These are phyloP conservation scores for Chamaea fasciata DNA, from an alignment of 2,113 vertebrate genomes.

Conservation along the genomic window DNA sequence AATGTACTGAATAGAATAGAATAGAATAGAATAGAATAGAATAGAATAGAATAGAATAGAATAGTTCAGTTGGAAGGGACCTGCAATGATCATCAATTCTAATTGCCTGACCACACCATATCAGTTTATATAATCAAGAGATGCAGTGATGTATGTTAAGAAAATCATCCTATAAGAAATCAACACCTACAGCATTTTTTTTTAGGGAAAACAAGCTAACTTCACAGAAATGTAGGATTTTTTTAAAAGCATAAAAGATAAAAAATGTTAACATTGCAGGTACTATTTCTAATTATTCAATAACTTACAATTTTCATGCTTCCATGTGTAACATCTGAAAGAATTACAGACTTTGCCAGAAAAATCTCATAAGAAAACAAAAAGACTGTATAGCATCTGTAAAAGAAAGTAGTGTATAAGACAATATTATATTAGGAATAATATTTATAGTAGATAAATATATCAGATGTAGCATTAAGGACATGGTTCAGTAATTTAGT, in stretches of 20 bases:
- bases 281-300: background rate
- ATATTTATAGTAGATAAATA: background rate
- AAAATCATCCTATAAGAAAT: background rate
- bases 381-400: background rate
- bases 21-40: no score
- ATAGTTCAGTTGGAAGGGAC: background rate
- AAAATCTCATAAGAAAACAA: background rate
- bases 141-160: background rate
- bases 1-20: background rate
- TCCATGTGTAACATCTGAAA: background rate
- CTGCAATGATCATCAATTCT: background rate
- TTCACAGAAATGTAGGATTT: background rate
- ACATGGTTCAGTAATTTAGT: background rate
- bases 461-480: background rate
- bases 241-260: background rate
- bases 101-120: background rate
- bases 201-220: background rate
- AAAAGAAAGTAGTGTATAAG: background rate
- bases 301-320: background rate
- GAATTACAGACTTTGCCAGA: background rate
- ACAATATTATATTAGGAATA: background rate
- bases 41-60: no score
- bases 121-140: background rate
- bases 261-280: background rate
- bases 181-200: background rate